Evolutionary conservation across 1,140 invertebrate species (phyloP).

Genomic region (Drosophila kepulauana): DNA sequence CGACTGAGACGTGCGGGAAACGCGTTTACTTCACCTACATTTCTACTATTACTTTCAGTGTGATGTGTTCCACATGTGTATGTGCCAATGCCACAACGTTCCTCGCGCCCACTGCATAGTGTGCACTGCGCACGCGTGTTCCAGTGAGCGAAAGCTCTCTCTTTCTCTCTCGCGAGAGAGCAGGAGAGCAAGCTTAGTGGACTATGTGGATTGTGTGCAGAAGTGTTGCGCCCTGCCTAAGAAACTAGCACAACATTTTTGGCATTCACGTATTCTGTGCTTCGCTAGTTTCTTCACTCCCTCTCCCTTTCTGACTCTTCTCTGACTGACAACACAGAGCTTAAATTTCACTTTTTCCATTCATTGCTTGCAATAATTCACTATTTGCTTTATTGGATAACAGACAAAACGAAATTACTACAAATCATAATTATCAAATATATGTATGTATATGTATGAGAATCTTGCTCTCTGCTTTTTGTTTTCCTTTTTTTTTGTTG

Average conservation of each 20-base stretch:
- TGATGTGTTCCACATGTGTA: background rate
- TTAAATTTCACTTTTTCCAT: slow-evolving; percentile 26
- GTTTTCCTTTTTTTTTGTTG: background rate
- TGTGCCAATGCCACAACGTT: slow-evolving; percentile 46
- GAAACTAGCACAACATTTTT: slow-evolving; percentile 63
- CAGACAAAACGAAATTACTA: slow-evolving; percentile 27
- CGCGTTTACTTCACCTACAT: slow-evolving; percentile 1
- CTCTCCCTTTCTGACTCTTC: slow-evolving; percentile 26
- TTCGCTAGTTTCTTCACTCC: background rate
- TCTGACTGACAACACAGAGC: slow-evolving; percentile 29
- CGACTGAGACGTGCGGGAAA: background rate
- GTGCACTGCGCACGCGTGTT: slow-evolving; percentile 52
- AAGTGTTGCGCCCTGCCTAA: slow-evolving; percentile 11
- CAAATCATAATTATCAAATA: slow-evolving; percentile 47
- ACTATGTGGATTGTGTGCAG: slow-evolving; percentile 41
- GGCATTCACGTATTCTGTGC: slow-evolving; percentile 26
- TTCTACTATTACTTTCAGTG: background rate
- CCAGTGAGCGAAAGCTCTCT: slow-evolving; percentile 32
- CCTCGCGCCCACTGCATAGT: background rate
- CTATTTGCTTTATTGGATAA: slow-evolving; percentile 53
- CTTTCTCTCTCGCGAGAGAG: slow-evolving; percentile 16
- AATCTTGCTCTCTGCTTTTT: background rate
- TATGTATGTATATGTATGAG: slow-evolving; percentile 2
- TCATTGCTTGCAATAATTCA: slow-evolving; percentile 55
- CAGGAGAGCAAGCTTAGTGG: slow-evolving; percentile 33